These are phyloP conservation scores for Tragulus kanchil DNA, from an alignment of 2,113 vertebrate genomes.

Conservation along the genomic window DNA sequence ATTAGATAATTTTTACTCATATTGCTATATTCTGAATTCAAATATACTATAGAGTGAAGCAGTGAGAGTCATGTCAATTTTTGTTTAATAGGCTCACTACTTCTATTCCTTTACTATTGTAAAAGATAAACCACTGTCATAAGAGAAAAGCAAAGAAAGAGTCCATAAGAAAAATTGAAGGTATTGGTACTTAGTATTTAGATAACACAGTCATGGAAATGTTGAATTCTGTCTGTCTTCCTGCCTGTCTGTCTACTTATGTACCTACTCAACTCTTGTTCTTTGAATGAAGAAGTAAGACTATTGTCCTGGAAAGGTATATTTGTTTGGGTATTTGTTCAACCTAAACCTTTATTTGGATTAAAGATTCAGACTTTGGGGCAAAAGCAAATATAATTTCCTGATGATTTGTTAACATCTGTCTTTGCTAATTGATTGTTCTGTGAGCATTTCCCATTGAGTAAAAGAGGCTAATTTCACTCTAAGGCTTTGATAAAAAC, in stretches of 20 bases:
- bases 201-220: neutral
- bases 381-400: conserved; percentile 37
- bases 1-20: conserved; percentile 6
- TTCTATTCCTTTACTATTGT: neutral
- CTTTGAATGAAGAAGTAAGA: conserved; percentile 8
- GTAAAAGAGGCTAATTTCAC: neutral
- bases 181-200: neutral
- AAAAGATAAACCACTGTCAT: conserved; percentile 25
- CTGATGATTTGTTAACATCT: neutral
- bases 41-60: neutral
- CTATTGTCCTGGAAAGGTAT: neutral
- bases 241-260: neutral
- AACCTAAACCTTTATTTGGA: neutral
- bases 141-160: conserved; percentile 24
- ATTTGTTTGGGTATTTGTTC: neutral
- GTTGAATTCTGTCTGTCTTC: neutral
- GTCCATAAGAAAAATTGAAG: neutral
- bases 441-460: neutral
- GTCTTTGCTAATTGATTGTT: neutral
- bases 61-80: neutral
- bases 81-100: neutral
- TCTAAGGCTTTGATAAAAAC: neutral
- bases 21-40: neutral
- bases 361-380: conserved; percentile 1
- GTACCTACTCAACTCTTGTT: neutral